phyloP scores from a whole-genome alignment of 2,113 vertebrate species.

The Prunella fulvescens region DNA sequence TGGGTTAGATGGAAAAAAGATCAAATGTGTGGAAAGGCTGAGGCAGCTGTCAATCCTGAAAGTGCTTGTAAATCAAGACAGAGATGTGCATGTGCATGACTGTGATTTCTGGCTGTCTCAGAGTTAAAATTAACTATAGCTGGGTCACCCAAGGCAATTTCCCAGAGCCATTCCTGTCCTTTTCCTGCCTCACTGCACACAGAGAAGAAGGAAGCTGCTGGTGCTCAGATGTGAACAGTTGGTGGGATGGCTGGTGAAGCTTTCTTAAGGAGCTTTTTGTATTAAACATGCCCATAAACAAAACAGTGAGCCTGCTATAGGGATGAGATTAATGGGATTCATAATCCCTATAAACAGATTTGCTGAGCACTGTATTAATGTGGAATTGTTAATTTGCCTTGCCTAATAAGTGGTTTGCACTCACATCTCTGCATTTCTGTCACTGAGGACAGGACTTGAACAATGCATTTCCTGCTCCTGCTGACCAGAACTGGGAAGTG shows the following conservation, averaged over 20 bases:
- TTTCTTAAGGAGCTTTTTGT: conserved; percentile 57
- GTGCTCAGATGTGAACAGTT: neutral
- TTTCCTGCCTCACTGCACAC: neutral
- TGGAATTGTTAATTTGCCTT: conserved; percentile 58
- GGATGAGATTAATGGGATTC: conserved; percentile 63
- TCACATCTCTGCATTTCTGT: neutral
- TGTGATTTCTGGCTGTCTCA: neutral
- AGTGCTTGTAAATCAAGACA: neutral
- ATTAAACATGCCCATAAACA: conserved; percentile 40
- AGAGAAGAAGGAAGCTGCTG: neutral
- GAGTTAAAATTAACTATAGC: neutral
- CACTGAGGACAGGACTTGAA: neutral
- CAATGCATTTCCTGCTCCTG: neutral
- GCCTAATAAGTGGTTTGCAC: neutral
- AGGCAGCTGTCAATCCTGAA: neutral
- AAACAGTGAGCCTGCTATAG: conserved; percentile 18
- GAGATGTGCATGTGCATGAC: neutral
- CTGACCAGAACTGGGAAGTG: neutral
- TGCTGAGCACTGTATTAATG: conserved; percentile 15
- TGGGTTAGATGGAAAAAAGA: neutral
- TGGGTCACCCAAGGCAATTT: conserved; percentile 30
- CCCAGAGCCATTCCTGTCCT: neutral
- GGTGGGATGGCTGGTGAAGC: conserved; percentile 19
- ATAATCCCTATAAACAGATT: conserved; percentile 61
- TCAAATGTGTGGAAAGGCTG: neutral